A percentile compares a stretch with the other conserved stretches of the same genome.
phyloP scores from a whole-genome alignment of 2,797 vertebrate genomes.

The Channa striata region DNA sequence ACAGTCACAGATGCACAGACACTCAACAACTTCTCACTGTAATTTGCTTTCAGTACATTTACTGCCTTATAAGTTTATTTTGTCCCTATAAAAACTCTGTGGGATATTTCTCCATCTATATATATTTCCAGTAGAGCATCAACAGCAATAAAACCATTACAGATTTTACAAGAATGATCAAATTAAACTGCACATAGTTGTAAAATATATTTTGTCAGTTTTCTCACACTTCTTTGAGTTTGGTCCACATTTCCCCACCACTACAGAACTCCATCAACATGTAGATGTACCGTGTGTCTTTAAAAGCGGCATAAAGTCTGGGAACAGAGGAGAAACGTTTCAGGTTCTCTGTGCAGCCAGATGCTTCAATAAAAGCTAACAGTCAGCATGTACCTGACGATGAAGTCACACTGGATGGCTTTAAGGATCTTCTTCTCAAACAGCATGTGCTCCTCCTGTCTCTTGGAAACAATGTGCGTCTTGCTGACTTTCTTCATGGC shows the following conservation, averaged over 20 bases:
- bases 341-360: not conserved
- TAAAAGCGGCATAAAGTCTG: conserved; percentile 86
- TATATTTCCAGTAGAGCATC: not conserved
- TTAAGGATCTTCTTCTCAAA: conserved; percentile 87
- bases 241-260: conserved; percentile 90
- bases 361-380: too few species aligned
- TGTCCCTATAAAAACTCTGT: not conserved
- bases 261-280: conserved; percentile 89
- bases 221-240: conserved; percentile 87
- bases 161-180: not conserved
- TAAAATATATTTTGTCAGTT: not conserved
- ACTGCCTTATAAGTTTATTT: not conserved
- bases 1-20: conserved; percentile 22
- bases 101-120: not conserved
- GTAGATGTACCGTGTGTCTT: conserved; percentile 85
- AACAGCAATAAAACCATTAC: not conserved
- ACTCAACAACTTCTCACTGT: not conserved
- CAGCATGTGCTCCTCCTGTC: conserved; percentile 85
- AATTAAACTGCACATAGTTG: not conserved
- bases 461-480: conserved; percentile 83
- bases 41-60: not conserved
- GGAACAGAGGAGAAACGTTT: conserved; percentile 11
- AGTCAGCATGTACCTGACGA: conserved; percentile 79
- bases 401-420: conserved; percentile 82
- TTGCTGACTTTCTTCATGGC: conserved; percentile 88